Base-by-base conservation (phyloP, 1,140 invertebrate species). In the Lithobius niger region DNA sequence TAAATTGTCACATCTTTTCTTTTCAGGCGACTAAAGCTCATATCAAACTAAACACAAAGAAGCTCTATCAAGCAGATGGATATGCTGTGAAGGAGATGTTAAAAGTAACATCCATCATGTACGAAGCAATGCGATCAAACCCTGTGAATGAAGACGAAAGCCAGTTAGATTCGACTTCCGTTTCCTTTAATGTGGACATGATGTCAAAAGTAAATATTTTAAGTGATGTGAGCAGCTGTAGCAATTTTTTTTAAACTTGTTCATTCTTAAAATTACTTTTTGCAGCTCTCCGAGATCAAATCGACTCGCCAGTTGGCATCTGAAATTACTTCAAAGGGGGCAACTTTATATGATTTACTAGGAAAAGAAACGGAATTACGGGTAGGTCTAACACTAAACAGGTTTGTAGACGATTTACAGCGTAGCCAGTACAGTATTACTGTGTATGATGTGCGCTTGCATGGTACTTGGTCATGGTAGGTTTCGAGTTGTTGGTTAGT, bases 41-140 rank as follows among this genome's bases (percentile, higher is more conserved):
- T 62, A 77, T 98, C 0, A 93, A 91, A 66, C 66, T 98, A 18
- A 98, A 97, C 73, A 93, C 92, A 1, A 95, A 93, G 69, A 84
- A 88, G 60, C 65, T 98, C 0, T 99, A 99, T 69, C 88, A 91
- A 64, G 88, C 94, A 1, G 92, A 98, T 66, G 89, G 91, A 0
- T 88, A 94, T 71, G 88, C 94, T 10, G 92, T 97, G 0, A 84
- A 87, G 61, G 96, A 99, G 73, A 67, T 98, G 52, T 74, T 98
- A 16, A 97, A 97, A 72, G 83, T 96, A 18, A 82, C 89, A 0
- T 72, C 76, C 1, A 69, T 98, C 18, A 71, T 99, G 27, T 89
- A 92, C 55, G 76, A 85, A 44, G 87, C 90, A 15, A 78, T 86
- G 61, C 79, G 72, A 60, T 58, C 62, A 18, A 62, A 69, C 15